phyloP scores from a whole-genome alignment of 2,888 invertebrate species.

The Lomographa bimaculata region DNA sequence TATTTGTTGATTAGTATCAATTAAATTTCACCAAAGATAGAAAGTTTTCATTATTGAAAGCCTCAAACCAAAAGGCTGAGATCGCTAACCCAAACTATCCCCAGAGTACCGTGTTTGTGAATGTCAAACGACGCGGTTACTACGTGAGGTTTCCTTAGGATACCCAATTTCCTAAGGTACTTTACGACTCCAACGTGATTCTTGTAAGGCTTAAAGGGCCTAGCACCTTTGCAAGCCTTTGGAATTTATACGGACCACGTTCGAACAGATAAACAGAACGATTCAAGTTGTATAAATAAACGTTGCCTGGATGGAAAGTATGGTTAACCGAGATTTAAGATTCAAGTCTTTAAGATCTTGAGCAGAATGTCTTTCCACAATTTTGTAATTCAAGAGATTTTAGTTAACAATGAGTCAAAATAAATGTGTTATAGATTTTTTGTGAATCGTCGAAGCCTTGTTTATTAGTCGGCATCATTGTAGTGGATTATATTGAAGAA shows the following conservation, averaged over 20 bases:
- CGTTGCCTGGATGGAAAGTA: conserved; percentile 12
- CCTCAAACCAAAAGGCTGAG: conserved; percentile 18
- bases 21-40: too few species aligned
- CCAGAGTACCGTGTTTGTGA: conserved; percentile 34
- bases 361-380: too few species aligned
- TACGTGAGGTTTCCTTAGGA: conserved; percentile 41
- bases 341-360: too few species aligned
- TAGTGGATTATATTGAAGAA: too few species aligned
- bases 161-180: conserved; percentile 44
- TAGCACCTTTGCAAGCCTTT: conserved; percentile 21
- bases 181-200: conserved; percentile 41
- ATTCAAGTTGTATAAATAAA: conserved; percentile 20
- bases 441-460: too few species aligned
- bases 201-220: conserved; percentile 14
- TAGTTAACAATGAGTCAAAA: too few species aligned
- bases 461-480: too few species aligned
- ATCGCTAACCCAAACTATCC: conserved; percentile 35
- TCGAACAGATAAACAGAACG: conserved; percentile 22
- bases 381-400: too few species aligned
- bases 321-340: conserved; percentile 13
- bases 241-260: conserved; percentile 24
- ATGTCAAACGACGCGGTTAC: conserved; percentile 35
- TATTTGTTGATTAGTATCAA: too few species aligned
- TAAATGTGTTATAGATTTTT: too few species aligned
- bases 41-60: too few species aligned